Evolutionary conservation across 2,113 vertebrate genomes (phyloP), one percentile per base, ranked within the genome.

Genomic region (Xiphorhynchus elegans): DNA sequence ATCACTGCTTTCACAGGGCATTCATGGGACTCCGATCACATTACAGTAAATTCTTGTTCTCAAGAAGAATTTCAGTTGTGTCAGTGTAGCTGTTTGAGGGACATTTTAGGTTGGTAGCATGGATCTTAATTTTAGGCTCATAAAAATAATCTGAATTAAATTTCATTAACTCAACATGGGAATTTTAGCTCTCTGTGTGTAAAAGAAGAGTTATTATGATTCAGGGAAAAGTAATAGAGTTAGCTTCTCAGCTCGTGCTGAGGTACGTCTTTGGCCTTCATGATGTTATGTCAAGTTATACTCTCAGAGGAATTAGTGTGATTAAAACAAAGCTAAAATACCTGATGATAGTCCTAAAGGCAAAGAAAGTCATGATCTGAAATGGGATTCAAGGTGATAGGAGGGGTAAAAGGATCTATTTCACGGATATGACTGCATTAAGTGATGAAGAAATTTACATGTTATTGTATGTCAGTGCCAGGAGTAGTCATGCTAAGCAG

Each of bases 21-120:
- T 56, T 81, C 31, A 28, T 0, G 0, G 24, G 2, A 15, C 4
- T 74, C 18, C 74, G 31, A 39, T 70, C 13, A 37, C 2, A 4
- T 24, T 87, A 17, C 24, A 47, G 35, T 47, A 87, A 93, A 69
- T 67, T 64, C 49, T 80, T 79, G 12, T 7, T 56, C 12, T 68
- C 31, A 31, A 2, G 6, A 69, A 49, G 18, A 77, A n/a, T 81
- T 73, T 49, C 15, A 55, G 28, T 55, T 25, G 39, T 60, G 23
- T 42, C 40, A 52, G 23, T 39, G 9, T 24, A 87, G 25, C 11
- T 59, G 11, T 67, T 89, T 9, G 23, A 42, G 3, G 2, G 25
- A 26, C 4, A 11, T 74, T 80, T 87, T 47, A 62, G 12, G 14
- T 17, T 66, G 53, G 9, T 26, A 76, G 15, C 29, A 60, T 17